phyloP scores from a whole-genome alignment of 2,113 vertebrate genomes.

The Columba janthina region DNA sequence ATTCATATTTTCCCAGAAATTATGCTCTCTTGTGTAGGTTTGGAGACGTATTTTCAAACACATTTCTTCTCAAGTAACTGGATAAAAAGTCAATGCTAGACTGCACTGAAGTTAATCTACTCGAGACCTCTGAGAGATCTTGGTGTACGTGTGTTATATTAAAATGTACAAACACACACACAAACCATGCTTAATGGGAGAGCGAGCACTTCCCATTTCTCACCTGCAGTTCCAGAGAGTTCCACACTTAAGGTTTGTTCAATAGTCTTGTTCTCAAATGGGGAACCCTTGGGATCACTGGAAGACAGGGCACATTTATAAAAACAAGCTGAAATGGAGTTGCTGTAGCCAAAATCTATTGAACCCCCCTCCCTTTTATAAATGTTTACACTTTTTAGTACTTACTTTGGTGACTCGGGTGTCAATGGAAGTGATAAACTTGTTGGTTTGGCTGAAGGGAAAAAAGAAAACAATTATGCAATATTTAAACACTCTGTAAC shows the following conservation, averaged over 20 bases:
- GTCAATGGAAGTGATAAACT: constrained; percentile 99
- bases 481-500: constrained; percentile 25
- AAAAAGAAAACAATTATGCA: constrained; percentile 70
- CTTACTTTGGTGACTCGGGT: constrained; percentile 99
- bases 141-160: background rate
- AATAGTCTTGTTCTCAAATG: constrained; percentile 99
- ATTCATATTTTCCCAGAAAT: constrained; percentile 61
- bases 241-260: constrained; percentile 99
- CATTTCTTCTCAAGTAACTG: background rate
- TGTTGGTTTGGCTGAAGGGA: constrained; percentile 97
- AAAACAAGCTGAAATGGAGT: constrained; percentile 85
- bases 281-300: constrained; percentile 99
- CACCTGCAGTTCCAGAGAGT: constrained; percentile 99
- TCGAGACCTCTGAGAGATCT: background rate
- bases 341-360: constrained; percentile 89
- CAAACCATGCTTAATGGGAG: background rate
- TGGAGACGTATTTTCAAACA: constrained; percentile 31
- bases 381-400: constrained; percentile 90
- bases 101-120: background rate
- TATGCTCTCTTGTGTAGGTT: background rate
- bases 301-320: constrained; percentile 92
- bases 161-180: background rate
- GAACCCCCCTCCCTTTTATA: constrained; percentile 88
- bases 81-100: background rate
- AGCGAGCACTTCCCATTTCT: constrained; percentile 47